These are phyloP conservation scores for Lithophane leautieri DNA, from an alignment of 2,888 invertebrate species.

Conservation along the genomic window DNA sequence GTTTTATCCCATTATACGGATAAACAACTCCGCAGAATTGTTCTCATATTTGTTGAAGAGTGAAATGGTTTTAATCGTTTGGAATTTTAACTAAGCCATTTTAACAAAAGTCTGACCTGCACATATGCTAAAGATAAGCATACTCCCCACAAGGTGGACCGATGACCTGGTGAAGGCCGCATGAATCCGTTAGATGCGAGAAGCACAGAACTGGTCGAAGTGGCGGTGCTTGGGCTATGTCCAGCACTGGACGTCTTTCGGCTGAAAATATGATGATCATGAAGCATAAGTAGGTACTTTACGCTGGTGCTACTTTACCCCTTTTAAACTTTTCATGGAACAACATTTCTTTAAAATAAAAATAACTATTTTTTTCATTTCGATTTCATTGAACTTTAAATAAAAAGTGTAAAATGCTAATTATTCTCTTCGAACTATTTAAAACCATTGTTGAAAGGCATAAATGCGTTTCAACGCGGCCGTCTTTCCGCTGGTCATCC, in stretches of 20 bases:
- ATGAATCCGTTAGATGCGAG: too few relatives aligned
- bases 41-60: conserved; percentile 33
- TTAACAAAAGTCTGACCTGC: too few relatives aligned
- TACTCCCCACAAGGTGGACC: too few relatives aligned
- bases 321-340: neutral
- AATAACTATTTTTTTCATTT: neutral
- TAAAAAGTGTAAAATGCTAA: neutral
- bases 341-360: neutral
- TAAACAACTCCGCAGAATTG: conserved; percentile 41
- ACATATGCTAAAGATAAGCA: neutral
- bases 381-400: neutral
- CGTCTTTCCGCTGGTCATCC: conserved; percentile 47
- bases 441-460: conserved; percentile 19
- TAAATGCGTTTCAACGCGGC: conserved; percentile 27
- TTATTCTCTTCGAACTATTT: neutral
- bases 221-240: too few relatives aligned
- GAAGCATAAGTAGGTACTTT: too few relatives aligned
- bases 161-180: too few relatives aligned
- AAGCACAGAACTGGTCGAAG: too few relatives aligned
- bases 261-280: too few relatives aligned
- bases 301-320: neutral
- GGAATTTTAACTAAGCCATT: neutral
- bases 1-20: conserved; percentile 36
- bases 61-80: conserved; percentile 21
- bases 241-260: too few relatives aligned